Evolutionary conservation across 1,140 invertebrate genomes (phyloP).

Genomic region (Rhopalosiphum padi): DNA sequence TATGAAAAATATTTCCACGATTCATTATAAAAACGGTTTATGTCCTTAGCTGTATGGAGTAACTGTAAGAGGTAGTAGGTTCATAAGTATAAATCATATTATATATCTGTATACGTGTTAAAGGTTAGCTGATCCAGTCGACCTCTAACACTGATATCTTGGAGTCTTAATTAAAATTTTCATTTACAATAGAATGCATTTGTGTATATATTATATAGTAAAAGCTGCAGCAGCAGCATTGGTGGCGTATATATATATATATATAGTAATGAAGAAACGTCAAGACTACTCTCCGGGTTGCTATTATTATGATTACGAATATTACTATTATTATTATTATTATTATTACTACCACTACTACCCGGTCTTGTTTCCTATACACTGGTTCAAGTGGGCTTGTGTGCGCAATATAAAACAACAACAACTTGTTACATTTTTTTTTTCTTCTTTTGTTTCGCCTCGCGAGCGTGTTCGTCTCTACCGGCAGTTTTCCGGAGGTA

Average conservation of each 20-base stretch:
- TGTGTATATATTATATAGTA: background rate
- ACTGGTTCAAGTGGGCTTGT: background rate
- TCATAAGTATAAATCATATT: conserved; percentile 3
- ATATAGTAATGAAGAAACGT: background rate
- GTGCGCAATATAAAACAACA: conserved; percentile 8
- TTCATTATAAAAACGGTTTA: background rate
- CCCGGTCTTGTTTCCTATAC: background rate
- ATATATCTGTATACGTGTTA: background rate
- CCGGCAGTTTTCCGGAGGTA: background rate
- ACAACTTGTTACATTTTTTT: conserved; percentile 25
- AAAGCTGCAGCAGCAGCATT: background rate
- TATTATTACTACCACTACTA: background rate
- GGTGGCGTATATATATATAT: background rate
- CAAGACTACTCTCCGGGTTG: background rate
- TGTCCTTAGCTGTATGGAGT: background rate
- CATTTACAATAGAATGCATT: background rate
- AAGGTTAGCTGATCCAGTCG: background rate
- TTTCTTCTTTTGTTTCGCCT: background rate
- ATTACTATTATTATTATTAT: conserved; percentile 21
- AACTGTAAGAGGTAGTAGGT: background rate
- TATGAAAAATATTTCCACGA: background rate
- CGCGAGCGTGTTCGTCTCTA: background rate
- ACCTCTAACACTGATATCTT: background rate
- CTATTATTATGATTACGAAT: conserved; percentile 22
- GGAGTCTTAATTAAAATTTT: conserved; percentile 44